Evolutionary conservation across 2,797 vertebrate genomes (phyloP).

Genomic region (Ctenosaura bakeri): DNA sequence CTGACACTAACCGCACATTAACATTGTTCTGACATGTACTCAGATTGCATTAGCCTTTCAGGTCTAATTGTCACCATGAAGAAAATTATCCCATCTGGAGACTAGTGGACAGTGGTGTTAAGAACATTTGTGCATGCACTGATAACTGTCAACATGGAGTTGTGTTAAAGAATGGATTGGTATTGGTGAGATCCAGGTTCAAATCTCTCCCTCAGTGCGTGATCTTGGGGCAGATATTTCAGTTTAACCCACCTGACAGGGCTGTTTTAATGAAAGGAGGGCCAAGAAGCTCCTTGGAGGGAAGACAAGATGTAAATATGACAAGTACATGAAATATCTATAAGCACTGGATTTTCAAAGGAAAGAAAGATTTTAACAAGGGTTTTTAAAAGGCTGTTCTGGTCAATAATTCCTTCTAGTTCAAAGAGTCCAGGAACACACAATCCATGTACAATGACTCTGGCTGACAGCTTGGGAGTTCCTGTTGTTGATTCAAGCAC

Average conservation of each 20-base stretch:
- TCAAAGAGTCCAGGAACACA: not conserved
- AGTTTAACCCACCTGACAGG: not conserved
- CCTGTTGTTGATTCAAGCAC: not conserved
- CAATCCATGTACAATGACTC: not conserved
- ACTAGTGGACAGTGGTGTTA: not conserved
- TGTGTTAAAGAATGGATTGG: not conserved
- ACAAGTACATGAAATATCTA: not conserved
- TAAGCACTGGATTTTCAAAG: not conserved
- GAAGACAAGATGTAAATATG: not conserved
- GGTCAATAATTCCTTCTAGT: not conserved
- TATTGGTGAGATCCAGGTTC: not conserved
- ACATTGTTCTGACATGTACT: not conserved
- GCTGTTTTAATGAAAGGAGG: not conserved
- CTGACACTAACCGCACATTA: not conserved
- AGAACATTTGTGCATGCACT: not conserved
- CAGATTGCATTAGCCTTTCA: no score
- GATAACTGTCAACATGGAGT: not conserved
- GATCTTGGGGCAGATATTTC: not conserved
- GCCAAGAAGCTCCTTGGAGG: not conserved
- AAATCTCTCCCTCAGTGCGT: not conserved
- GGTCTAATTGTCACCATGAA: not conserved
- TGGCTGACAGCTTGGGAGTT: not conserved
- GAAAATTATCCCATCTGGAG: no score
- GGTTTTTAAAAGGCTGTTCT: not conserved
- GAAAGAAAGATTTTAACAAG: not conserved